Evolutionary conservation across 2,888 invertebrate species (phyloP), one percentile per base, ranked within the genome.

Genomic region (Acleris laterana): DNA sequence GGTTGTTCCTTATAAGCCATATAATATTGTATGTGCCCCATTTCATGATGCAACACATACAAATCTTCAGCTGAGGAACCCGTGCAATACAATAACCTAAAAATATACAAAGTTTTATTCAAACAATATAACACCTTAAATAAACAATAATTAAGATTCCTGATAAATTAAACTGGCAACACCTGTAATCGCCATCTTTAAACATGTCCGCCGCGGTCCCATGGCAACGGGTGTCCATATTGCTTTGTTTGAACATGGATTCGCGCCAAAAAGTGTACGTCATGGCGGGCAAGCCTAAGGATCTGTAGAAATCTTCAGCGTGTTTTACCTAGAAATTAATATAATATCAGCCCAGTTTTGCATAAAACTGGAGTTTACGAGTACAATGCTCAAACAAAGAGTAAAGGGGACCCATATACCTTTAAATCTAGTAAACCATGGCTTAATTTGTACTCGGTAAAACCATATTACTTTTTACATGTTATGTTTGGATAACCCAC

Each of bases 121-220:
- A 5, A 17, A 6, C 5, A 22, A 25, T 1, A 46, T n/a, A 4
- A 44, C n/a, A 17, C 16, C 6, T 2, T 5, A 16, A 46, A 17
- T 6, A 46, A 46, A 17, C 16, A 17, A 7, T n/a, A n/a, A n/a
- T n/a, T n/a, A 46, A 7, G 3, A n/a, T 44, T 32, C 17, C 17
- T 2, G 6, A 19, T 46, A 55, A 58, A 19, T 58, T 51, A 9
- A 53, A 51, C 19, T 71, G 64, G 55, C 56, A 73, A 70, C 63
- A 95, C 96, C 96, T 93, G 78, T 93, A 96, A 80, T 96, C 96
- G 71, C 93, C 93, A 68, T 87, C 79, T 73, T 89, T 85, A 72
- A 94, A 96, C 94, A 96, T 95, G 80, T 96, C 95, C 0, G 95
- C 96, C 1, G 96, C 96, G 0, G 95, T 94, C 9, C 96, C 96